phyloP scores from a whole-genome alignment of 2,888 invertebrate species.

The Tethea ocularis region DNA sequence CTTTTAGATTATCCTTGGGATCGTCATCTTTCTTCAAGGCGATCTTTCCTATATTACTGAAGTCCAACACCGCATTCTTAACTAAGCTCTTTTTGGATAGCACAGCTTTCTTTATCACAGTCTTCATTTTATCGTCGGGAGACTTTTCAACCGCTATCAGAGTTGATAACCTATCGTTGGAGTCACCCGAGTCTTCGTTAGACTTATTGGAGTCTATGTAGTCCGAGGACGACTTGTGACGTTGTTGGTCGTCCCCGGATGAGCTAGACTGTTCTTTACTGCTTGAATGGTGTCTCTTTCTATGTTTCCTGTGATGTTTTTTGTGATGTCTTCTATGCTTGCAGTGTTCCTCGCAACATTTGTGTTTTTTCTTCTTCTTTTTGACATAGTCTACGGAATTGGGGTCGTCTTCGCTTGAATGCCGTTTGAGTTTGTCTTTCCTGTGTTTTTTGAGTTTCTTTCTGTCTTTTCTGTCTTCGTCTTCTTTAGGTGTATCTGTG shows the following conservation, averaged over 20 bases:
- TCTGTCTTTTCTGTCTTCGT: slow-evolving; percentile 82
- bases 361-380: slow-evolving; percentile 88
- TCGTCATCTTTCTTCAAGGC: slow-evolving; percentile 56
- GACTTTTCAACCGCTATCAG: slow-evolving; percentile 69
- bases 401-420: slow-evolving; percentile 73
- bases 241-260: slow-evolving; percentile 77
- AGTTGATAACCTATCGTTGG: slow-evolving; percentile 65
- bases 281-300: slow-evolving; percentile 87
- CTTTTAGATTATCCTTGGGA: slow-evolving; percentile 69
- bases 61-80: slow-evolving; percentile 70
- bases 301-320: slow-evolving; percentile 91
- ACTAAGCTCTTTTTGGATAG: slow-evolving; percentile 67
- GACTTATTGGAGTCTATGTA: slow-evolving; percentile 74
- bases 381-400: slow-evolving; percentile 77
- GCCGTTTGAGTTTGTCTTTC: slow-evolving; percentile 84
- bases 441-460: slow-evolving; percentile 88
- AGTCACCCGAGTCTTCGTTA: slow-evolving; percentile 74
- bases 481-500: slow-evolving; percentile 46
- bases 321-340: slow-evolving; percentile 90
- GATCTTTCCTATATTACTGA: slow-evolving; percentile 64
- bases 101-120: slow-evolving; percentile 72
- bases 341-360: slow-evolving; percentile 87
- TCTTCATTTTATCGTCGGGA: slow-evolving; percentile 72
- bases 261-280: slow-evolving; percentile 78
- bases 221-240: slow-evolving; percentile 68